phyloP scores from a whole-genome alignment of 2,797 vertebrate genomes.

The Hyperoplus lanceolatus region DNA sequence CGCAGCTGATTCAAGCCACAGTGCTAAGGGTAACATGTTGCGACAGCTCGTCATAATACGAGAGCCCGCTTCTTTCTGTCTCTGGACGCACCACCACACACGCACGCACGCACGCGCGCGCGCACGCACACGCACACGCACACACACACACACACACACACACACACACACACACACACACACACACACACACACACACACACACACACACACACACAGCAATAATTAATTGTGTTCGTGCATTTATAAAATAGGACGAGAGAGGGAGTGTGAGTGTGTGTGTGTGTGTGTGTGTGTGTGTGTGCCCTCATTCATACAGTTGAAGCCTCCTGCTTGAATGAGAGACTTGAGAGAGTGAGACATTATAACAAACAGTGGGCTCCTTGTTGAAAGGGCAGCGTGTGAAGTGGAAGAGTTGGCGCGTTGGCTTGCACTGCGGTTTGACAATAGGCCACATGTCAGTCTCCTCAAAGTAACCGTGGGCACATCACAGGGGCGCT shows the following conservation, averaged over 20 bases:
- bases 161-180: too few species aligned
- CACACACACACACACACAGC: too few species aligned
- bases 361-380: constrained; percentile 46
- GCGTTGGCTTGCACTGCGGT: constrained; percentile 35
- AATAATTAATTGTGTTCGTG: constrained; percentile 11
- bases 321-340: constrained; percentile 57
- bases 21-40: constrained; percentile 29
- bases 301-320: constrained; percentile 29
- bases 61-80: constrained; percentile 20
- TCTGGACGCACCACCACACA: constrained; percentile 4
- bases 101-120: too few species aligned
- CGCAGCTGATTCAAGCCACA: constrained; percentile 25
- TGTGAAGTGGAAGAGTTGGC: constrained; percentile 10
- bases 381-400: constrained; percentile 31
- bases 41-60: constrained; percentile 33
- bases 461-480: constrained; percentile 24
- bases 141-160: too few species aligned
- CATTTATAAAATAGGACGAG: constrained; percentile 5
- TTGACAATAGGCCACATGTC: constrained; percentile 43
- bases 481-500: constrained; percentile 30
- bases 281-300: constrained; percentile 8
- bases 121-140: too few species aligned
- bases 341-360: constrained; percentile 55
- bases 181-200: too few species aligned
- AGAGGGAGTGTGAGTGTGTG: constrained; percentile 23